phyloP scores from a whole-genome alignment of 2,888 invertebrate genomes.

The Carabus problematicus region DNA sequence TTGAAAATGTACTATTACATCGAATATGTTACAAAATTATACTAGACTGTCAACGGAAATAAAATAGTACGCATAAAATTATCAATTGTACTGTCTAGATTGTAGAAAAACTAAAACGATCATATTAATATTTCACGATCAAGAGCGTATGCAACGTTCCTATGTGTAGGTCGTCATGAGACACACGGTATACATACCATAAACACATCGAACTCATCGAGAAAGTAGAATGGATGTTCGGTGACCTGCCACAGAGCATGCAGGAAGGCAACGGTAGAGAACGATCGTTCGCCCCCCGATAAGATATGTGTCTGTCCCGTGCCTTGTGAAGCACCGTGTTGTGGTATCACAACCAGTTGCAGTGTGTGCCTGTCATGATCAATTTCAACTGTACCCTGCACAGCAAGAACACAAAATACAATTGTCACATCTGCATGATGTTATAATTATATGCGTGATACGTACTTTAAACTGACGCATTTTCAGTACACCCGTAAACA shows the following conservation, averaged over 20 bases:
- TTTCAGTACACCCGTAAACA: slow-evolving; percentile 65
- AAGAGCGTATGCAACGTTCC: no score
- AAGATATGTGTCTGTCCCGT: slow-evolving; percentile 70
- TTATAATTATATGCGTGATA: slow-evolving; percentile 14
- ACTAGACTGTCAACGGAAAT: no score
- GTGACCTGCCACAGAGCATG: slow-evolving; percentile 93
- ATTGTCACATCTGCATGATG: slow-evolving; percentile 43
- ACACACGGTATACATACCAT: slow-evolving; percentile 82
- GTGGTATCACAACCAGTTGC: slow-evolving; percentile 64
- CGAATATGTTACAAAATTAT: no score
- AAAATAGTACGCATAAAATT: no score
- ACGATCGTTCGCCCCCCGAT: slow-evolving; percentile 96
- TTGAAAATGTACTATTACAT: no score
- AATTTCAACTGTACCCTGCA: slow-evolving; percentile 66
- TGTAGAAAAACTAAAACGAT: no score
- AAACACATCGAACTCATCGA: slow-evolving; percentile 97
- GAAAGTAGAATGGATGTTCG: slow-evolving; percentile 89
- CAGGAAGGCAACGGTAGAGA: slow-evolving; percentile 93
- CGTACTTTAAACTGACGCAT: slow-evolving; percentile 67
- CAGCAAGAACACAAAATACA: slow-evolving; percentile 39
- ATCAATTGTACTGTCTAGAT: no score
- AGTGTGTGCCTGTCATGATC: slow-evolving; percentile 60
- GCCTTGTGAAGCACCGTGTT: slow-evolving; percentile 60
- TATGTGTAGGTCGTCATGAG: no score
- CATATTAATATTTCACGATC: no score